These are phyloP conservation scores for Marisa cornuarietis DNA, from an alignment of 1,140 invertebrate genomes.

Conservation along the genomic window DNA sequence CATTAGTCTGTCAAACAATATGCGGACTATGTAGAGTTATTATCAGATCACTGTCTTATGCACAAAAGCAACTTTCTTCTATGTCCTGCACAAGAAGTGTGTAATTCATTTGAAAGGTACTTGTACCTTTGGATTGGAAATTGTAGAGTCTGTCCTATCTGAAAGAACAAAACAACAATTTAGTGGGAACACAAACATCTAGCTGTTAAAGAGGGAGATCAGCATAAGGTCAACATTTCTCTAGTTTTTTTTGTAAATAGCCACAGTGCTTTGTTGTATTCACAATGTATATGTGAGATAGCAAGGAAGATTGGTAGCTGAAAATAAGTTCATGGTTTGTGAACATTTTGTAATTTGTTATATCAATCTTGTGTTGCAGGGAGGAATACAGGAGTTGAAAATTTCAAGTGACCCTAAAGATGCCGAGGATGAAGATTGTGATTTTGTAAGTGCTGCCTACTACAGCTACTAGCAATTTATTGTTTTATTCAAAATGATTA, in stretches of 20 bases:
- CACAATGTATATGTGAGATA: not conserved
- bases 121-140: too few species aligned
- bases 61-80: too few species aligned
- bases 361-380: constrained; percentile 29
- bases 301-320: not conserved
- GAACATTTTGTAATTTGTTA: not conserved
- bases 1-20: too few species aligned
- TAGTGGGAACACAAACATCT: not conserved
- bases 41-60: too few species aligned
- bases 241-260: not conserved
- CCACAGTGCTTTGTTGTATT: not conserved
- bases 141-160: too few species aligned
- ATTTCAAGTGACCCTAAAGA: constrained; percentile 30
- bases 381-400: constrained; percentile 41
- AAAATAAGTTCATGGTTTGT: not conserved
- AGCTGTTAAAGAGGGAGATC: not conserved
- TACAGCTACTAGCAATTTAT: too few species aligned
- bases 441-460: constrained; percentile 28
- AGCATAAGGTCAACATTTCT: not conserved
- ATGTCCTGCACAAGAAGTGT: too few species aligned
- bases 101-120: too few species aligned
- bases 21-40: too few species aligned
- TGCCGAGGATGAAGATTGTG: constrained; percentile 36
- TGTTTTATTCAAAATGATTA: too few species aligned
- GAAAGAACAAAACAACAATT: not conserved